Conservation (phyloP, 2,797 vertebrate species). For the Liparis tanakae region DNA sequence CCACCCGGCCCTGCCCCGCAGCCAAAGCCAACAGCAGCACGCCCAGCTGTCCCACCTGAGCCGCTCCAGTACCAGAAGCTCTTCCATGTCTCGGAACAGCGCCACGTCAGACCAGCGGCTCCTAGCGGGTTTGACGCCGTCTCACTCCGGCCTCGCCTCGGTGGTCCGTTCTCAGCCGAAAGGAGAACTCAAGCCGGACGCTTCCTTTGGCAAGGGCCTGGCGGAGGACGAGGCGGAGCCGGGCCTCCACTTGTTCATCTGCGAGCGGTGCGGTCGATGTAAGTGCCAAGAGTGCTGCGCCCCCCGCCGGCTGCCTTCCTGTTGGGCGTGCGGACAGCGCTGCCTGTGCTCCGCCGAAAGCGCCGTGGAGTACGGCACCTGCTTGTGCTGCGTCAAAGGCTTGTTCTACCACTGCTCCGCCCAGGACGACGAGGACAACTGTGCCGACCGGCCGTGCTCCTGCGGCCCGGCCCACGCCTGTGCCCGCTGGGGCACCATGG, state of each 20-base stretch:
- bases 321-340: slow-evolving; percentile 93
- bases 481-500: slow-evolving; percentile 93
- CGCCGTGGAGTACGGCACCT: slow-evolving; percentile 92
- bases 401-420: slow-evolving; percentile 98
- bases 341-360: slow-evolving; percentile 94
- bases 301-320: slow-evolving; percentile 91
- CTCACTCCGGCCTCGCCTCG: slow-evolving; percentile 79
- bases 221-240: slow-evolving; percentile 73
- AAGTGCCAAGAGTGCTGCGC: slow-evolving; percentile 92
- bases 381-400: slow-evolving; percentile 95
- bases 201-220: slow-evolving; percentile 84
- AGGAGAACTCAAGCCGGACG: slow-evolving; percentile 84
- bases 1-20: slow-evolving; percentile 80
- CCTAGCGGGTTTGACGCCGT: slow-evolving; percentile 87
- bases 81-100: slow-evolving; percentile 92
- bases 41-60: slow-evolving; percentile 88
- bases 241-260: slow-evolving; percentile 89
- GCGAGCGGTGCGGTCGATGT: slow-evolving; percentile 94
- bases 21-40: slow-evolving; percentile 90
- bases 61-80: slow-evolving; percentile 94
- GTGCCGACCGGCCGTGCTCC: slow-evolving; percentile 95
- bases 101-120: slow-evolving; percentile 93
- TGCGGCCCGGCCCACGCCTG: slow-evolving; percentile 88
- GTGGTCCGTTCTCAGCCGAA: slow-evolving; percentile 89
- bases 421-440: slow-evolving; percentile 94